Percentiles rank a stretch among this genome's conserved stretches.
Conservation (phyloP, 2,888 invertebrate species). For the Leuctra nigra region DNA sequence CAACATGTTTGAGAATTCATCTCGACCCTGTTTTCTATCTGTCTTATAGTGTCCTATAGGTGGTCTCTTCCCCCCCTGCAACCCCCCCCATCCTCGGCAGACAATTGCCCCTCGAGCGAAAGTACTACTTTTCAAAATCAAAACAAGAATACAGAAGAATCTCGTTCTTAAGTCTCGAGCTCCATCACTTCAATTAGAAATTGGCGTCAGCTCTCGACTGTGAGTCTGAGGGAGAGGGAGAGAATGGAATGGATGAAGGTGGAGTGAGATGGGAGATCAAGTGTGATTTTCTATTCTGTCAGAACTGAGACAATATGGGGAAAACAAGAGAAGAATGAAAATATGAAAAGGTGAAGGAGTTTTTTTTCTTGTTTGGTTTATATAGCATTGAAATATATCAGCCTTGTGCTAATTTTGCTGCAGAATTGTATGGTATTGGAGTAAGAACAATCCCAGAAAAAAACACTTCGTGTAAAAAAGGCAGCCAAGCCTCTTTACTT, state of each 20-base stretch:
- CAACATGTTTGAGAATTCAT: neutral
- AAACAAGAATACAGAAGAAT: conserved; percentile 9
- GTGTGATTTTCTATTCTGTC: neutral
- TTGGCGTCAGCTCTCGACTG: neutral
- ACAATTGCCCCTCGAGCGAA: conserved; percentile 17
- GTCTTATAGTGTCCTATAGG: conserved; percentile 10
- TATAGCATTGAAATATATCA: no score
- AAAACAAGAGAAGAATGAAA: neutral
- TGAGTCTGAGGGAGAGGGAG: neutral
- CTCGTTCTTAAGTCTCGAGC: neutral
- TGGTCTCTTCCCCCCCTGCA: conserved; percentile 7
- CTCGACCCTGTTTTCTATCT: neutral
- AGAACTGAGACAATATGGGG: neutral
- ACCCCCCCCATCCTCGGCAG: neutral
- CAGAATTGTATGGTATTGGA: no score
- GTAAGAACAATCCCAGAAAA: no score
- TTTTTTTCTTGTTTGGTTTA: neutral
- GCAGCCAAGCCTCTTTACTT: no score
- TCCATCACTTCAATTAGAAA: conserved; percentile 15
- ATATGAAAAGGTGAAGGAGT: neutral
- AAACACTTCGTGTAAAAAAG: no score
- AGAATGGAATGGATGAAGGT: neutral
- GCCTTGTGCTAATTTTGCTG: no score
- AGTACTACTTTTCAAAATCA: conserved; percentile 19
- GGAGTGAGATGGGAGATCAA: neutral